These are phyloP conservation scores for Ibycter americanus DNA, from an alignment of 2,797 vertebrate genomes.

Conservation along the genomic window DNA sequence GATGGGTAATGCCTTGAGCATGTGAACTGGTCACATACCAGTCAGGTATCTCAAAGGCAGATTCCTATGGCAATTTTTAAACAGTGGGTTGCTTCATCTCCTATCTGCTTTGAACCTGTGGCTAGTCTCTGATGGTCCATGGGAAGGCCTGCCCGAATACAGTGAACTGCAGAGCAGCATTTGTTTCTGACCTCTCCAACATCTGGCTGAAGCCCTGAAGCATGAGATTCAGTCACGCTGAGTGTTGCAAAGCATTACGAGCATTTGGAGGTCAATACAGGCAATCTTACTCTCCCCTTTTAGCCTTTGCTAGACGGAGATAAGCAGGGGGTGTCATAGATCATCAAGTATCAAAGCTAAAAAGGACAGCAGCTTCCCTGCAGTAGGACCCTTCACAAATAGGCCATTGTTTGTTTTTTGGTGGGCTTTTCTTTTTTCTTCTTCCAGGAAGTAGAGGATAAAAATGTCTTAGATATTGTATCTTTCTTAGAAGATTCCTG, in stretches of 20 bases:
- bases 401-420: background rate
- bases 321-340: slow-evolving; percentile 16
- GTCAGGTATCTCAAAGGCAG: background rate
- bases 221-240: background rate
- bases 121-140: background rate
- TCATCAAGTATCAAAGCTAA: slow-evolving; percentile 5
- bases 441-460: background rate
- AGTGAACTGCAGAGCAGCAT: background rate
- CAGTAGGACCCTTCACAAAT: background rate
- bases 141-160: background rate
- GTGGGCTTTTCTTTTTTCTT: background rate
- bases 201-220: slow-evolving; percentile 48
- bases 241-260: background rate
- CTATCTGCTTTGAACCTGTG: background rate
- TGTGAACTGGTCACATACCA: background rate
- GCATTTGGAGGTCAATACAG: slow-evolving; percentile 2
- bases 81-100: background rate
- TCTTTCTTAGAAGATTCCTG: background rate
- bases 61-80: background rate
- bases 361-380: background rate
- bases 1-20: background rate
- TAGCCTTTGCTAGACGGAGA: background rate
- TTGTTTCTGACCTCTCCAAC: background rate
- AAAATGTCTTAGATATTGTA: background rate
- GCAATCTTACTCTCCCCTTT: background rate